phyloP scores from a whole-genome alignment of 2,113 vertebrate species.

The Sinocyclocheilus anophthalmus region DNA sequence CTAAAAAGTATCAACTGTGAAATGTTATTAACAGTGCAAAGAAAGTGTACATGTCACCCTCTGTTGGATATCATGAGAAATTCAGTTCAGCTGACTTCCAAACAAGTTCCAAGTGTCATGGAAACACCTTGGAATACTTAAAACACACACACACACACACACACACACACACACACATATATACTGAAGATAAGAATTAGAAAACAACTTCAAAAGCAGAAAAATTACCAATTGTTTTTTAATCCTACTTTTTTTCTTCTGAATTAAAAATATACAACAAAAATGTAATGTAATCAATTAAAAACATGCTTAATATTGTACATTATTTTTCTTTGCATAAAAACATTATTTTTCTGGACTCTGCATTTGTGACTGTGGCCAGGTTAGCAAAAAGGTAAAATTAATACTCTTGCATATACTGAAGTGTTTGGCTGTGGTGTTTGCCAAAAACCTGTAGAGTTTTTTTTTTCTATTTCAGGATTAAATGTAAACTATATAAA shows the following conservation, averaged over 20 bases:
- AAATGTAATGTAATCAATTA: background rate
- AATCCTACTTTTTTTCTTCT: background rate
- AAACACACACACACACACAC: too few relatives aligned
- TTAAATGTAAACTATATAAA: background rate
- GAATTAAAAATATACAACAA: conserved; percentile 6
- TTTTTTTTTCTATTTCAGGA: background rate
- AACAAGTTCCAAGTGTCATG: background rate
- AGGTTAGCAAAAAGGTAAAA: background rate
- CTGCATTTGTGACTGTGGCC: background rate
- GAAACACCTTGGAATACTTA: background rate
- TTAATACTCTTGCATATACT: background rate
- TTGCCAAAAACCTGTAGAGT: background rate
- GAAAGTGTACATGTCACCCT: conserved; percentile 24
- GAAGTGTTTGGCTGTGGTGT: background rate
- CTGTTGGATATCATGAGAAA: conserved; percentile 22
- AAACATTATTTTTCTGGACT: background rate
- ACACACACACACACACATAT: background rate
- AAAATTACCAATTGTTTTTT: background rate
- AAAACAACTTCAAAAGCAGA: background rate
- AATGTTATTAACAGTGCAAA: background rate
- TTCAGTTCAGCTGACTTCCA: background rate
- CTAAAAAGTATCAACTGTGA: background rate
- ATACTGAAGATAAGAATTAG: background rate
- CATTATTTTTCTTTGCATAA: background rate
- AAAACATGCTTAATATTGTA: background rate